Evolutionary conservation across 2,888 invertebrate genomes (phyloP).

Genomic region (Mimachlamys varia): DNA sequence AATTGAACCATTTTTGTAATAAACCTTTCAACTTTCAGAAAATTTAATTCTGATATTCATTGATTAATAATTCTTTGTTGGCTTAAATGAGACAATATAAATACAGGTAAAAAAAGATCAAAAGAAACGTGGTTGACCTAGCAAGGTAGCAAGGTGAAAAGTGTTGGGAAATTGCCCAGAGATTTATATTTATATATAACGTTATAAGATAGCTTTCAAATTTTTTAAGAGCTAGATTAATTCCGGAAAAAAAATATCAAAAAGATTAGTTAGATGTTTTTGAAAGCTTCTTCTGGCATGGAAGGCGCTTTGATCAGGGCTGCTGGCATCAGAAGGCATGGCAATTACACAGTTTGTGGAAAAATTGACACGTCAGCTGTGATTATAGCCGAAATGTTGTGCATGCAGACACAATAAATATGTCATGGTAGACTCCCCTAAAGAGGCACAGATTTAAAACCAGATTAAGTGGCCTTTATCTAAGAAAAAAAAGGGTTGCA

Average conservation of each 20-base stretch:
- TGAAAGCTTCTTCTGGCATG: not conserved
- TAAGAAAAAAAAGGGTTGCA: not conserved
- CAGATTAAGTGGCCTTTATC: not conserved
- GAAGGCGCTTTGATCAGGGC: not conserved
- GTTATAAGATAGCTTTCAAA: not conserved
- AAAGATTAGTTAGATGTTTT: not conserved
- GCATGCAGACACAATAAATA: not conserved
- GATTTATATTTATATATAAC: not conserved
- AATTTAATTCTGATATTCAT: not conserved
- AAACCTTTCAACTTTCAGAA: not conserved
- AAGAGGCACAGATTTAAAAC: not conserved
- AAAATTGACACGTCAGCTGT: conserved; percentile 11
- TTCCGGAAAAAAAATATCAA: not conserved
- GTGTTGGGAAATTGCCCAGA: not conserved
- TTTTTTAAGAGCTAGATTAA: not conserved
- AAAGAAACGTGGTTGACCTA: not conserved
- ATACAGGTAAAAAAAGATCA: conserved; percentile 27
- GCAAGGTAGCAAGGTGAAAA: not conserved
- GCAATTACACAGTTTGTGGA: conserved; percentile 23
- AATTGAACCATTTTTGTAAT: not conserved
- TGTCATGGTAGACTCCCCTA: not conserved
- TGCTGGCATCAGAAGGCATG: not conserved
- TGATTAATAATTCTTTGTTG: not conserved
- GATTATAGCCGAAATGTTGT: not conserved
- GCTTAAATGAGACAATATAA: not conserved